These are phyloP conservation scores for Siderastrea siderea DNA, from an alignment of 92 coral and sea anemone genomes.

Conservation along the genomic window DNA sequence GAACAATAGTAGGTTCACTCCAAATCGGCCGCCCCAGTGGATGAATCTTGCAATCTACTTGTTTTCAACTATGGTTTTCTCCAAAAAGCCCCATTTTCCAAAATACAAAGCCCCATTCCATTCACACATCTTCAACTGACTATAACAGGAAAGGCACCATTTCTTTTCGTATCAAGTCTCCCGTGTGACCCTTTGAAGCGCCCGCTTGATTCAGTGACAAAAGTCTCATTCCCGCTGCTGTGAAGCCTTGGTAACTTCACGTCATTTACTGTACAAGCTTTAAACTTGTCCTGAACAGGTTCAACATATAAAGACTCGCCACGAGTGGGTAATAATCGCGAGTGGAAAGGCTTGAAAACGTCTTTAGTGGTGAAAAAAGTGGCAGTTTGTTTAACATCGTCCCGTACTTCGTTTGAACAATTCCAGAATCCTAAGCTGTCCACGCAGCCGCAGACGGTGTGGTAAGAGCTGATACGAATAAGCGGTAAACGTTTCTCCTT, in stretches of 20 bases:
- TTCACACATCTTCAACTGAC: neutral
- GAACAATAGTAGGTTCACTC: no score
- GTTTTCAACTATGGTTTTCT: no score
- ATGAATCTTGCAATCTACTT: no score
- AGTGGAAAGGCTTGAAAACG: conserved; percentile 71
- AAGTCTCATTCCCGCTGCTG: conserved; percentile 10
- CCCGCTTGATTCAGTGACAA: conserved; percentile 32
- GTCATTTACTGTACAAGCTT: neutral
- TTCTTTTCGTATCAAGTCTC: neutral
- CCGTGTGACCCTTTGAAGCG: neutral
- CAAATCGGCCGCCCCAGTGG: no score
- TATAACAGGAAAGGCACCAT: conserved; percentile 24
- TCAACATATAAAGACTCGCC: conserved; percentile 71
- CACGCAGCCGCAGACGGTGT: conserved; percentile 41
- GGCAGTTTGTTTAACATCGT: conserved; percentile 22
- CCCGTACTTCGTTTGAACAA: neutral
- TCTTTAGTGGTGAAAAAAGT: conserved; percentile 88
- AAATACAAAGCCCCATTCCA: no score
- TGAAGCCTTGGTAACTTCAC: conserved; percentile 34
- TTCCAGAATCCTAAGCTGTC: conserved; percentile 14
- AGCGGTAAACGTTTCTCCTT: conserved; percentile 67
- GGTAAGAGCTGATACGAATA: conserved; percentile 83
- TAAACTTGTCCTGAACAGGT: conserved; percentile 22
- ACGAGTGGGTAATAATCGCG: conserved; percentile 69
- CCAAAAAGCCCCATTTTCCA: no score